A percentile compares a stretch with the other conserved stretches of the same genome.
phyloP scores from a whole-genome alignment of 2,888 invertebrate species.

The Ptilodon capucinus region DNA sequence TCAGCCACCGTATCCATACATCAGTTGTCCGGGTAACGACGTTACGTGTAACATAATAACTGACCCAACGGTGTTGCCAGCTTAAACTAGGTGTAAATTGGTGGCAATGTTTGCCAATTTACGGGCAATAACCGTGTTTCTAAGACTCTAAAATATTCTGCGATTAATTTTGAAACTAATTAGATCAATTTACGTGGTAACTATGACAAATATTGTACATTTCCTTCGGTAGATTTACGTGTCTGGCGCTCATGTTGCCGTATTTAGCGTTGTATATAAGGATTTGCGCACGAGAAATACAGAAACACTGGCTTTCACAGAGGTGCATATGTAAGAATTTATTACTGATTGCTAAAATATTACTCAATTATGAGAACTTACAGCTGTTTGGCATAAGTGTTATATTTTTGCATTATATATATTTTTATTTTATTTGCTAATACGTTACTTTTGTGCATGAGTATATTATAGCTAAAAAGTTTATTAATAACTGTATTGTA shows the following conservation, averaged over 20 bases:
- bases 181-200: neutral
- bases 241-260: neutral
- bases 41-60: slow-evolving; percentile 21
- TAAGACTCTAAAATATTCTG: neutral
- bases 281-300: neutral
- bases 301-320: neutral
- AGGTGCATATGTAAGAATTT: neutral
- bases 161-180: neutral
- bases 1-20: slow-evolving; percentile 9
- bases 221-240: neutral
- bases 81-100: neutral
- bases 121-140: neutral
- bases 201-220: neutral
- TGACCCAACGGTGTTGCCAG: neutral
- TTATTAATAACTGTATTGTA: too few relatives aligned
- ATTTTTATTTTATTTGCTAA: too few relatives aligned
- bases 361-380: too few relatives aligned
- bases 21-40: slow-evolving; percentile 11
- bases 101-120: neutral
- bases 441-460: too few relatives aligned
- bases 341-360: neutral
- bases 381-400: too few relatives aligned
- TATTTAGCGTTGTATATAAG: neutral
- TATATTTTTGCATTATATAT: too few relatives aligned
- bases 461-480: too few relatives aligned